Percentiles rank a stretch among this genome's conserved stretches.
Conservation (phyloP, 2,113 vertebrate genomes). For the Grammomys dolichurus region DNA sequence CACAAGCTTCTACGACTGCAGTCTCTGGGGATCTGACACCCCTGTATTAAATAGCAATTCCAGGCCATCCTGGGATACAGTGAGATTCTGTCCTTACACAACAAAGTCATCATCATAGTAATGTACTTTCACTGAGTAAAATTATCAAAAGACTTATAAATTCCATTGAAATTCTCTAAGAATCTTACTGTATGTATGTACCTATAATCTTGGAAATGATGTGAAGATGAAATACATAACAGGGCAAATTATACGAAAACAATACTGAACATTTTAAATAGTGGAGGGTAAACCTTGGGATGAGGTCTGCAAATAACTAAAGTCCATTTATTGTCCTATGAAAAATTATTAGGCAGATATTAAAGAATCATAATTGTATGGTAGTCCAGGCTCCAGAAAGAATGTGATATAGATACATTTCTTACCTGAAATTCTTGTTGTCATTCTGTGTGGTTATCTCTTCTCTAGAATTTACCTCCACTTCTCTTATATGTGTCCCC, state of each 20-base stretch:
- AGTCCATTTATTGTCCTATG: too few species aligned
- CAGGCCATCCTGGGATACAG: neutral
- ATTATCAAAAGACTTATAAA: neutral
- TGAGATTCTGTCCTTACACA: neutral
- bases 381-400: neutral
- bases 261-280: neutral
- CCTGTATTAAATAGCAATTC: neutral
- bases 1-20: neutral
- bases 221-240: neutral
- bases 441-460: neutral
- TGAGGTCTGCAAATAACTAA: neutral
- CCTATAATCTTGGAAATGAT: neutral
- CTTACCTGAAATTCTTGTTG: neutral
- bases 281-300: too few species aligned
- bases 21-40: neutral
- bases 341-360: neutral
- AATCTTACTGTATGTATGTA: neutral
- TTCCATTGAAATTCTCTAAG: neutral
- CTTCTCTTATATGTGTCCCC: neutral
- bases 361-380: too few species aligned
- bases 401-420: neutral
- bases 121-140: neutral
- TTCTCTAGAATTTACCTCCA: neutral
- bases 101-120: neutral
- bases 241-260: neutral